These are phyloP conservation scores for Himantopus leucocephalus DNA, from an alignment of 2,113 vertebrate species.

Conservation along the genomic window DNA sequence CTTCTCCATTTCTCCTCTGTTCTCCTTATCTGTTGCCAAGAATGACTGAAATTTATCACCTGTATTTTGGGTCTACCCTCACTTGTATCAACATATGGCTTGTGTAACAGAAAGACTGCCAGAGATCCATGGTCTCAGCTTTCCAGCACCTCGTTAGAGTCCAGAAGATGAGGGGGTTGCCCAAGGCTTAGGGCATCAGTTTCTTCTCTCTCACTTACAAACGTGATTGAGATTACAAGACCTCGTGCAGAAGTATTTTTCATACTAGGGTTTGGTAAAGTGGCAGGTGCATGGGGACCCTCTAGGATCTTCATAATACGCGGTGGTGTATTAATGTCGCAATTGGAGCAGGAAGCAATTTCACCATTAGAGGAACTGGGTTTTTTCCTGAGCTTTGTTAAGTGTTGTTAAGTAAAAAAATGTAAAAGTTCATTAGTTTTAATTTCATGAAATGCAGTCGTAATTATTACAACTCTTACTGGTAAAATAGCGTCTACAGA, in stretches of 20 bases:
- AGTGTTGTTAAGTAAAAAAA: background rate
- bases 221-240: background rate
- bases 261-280: background rate
- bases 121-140: background rate
- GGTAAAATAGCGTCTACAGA: background rate
- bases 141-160: background rate
- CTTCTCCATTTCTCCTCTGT: background rate
- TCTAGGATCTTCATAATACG: background rate
- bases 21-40: background rate
- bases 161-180: background rate
- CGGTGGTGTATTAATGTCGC: background rate
- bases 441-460: background rate
- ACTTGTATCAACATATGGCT: background rate
- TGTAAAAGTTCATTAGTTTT: background rate
- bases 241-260: background rate
- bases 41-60: constrained; percentile 18
- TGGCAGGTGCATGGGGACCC: background rate
- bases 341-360: background rate
- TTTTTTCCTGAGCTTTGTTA: background rate
- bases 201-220: background rate
- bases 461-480: background rate
- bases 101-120: background rate
- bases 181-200: background rate
- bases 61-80: background rate
- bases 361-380: background rate